phyloP scores from a whole-genome alignment of 2,888 invertebrate species.

The Griposia aprilina region DNA sequence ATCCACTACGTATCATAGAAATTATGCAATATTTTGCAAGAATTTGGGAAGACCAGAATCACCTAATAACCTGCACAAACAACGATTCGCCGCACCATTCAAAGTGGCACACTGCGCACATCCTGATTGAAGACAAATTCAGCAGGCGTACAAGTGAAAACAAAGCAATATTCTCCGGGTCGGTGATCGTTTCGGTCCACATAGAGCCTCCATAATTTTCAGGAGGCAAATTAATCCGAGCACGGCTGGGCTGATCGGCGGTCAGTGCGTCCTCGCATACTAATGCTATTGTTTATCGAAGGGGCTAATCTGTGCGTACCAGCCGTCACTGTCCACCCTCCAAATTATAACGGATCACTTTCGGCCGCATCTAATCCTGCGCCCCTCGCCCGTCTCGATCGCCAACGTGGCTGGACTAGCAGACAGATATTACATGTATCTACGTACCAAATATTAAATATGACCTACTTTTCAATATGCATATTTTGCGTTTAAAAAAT shows the following conservation, averaged over 20 bases:
- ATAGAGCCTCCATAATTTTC: constrained; percentile 87
- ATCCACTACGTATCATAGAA: neutral
- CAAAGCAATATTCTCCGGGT: constrained; percentile 84
- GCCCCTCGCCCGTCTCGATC: constrained; percentile 73
- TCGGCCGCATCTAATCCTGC: constrained; percentile 86
- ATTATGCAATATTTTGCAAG: neutral
- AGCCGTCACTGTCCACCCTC: constrained; percentile 89
- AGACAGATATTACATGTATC: constrained; percentile 51
- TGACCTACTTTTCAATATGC: constrained; percentile 38
- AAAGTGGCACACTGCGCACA: constrained; percentile 49
- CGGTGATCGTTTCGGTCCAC: constrained; percentile 80
- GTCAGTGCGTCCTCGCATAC: constrained; percentile 90
- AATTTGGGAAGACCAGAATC: constrained; percentile 15
- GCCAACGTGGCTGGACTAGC: constrained; percentile 54
- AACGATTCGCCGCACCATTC: constrained; percentile 43
- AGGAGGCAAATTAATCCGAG: constrained; percentile 90
- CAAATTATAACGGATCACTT: constrained; percentile 90
- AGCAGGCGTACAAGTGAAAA: constrained; percentile 77
- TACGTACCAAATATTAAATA: constrained; percentile 15
- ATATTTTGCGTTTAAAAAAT: neutral
- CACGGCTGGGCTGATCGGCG: constrained; percentile 88
- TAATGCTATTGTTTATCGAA: constrained; percentile 91
- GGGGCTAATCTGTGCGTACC: constrained; percentile 90
- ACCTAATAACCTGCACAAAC: constrained; percentile 53
- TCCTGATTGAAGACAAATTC: constrained; percentile 73